These are phyloP conservation scores for Lagenorhynchus albirostris DNA, from an alignment of 2,113 vertebrate species.

Conservation along the genomic window DNA sequence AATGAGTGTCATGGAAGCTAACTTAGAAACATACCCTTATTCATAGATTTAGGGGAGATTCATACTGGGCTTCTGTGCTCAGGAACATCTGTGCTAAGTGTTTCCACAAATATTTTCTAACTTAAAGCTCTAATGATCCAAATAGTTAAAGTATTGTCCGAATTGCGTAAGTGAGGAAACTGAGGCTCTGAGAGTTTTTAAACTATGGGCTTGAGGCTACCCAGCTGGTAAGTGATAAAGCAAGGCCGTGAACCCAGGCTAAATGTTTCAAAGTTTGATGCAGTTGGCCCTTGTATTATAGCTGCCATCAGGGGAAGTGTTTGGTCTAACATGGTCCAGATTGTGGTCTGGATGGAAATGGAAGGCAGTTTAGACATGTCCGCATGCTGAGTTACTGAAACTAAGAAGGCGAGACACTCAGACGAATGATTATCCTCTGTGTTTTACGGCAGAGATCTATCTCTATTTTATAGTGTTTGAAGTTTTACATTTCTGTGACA, in stretches of 20 bases:
- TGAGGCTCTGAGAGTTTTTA: background rate
- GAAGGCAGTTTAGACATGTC: background rate
- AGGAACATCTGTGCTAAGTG: background rate
- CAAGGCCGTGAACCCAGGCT: background rate
- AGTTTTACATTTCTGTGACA: slow-evolving; percentile 36
- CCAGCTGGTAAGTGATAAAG: background rate
- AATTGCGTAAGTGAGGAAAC: background rate
- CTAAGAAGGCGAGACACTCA: background rate
- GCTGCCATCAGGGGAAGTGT: background rate
- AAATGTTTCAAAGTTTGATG: background rate
- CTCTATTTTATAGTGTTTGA: slow-evolving; percentile 8
- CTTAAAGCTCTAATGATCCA: background rate
- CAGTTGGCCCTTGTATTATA: background rate
- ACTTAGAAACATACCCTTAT: background rate
- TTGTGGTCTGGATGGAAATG: background rate
- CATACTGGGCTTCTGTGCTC: background rate
- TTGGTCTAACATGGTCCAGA: background rate
- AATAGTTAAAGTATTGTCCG: background rate
- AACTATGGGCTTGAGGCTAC: background rate
- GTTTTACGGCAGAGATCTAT: background rate
- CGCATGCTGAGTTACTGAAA: background rate
- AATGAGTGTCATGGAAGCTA: background rate
- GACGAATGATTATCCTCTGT: background rate
- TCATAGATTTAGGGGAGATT: background rate
- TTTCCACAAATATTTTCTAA: background rate